These are phyloP conservation scores for Yponomeuta malinellus DNA, from an alignment of 2,888 invertebrate species.

Conservation along the genomic window DNA sequence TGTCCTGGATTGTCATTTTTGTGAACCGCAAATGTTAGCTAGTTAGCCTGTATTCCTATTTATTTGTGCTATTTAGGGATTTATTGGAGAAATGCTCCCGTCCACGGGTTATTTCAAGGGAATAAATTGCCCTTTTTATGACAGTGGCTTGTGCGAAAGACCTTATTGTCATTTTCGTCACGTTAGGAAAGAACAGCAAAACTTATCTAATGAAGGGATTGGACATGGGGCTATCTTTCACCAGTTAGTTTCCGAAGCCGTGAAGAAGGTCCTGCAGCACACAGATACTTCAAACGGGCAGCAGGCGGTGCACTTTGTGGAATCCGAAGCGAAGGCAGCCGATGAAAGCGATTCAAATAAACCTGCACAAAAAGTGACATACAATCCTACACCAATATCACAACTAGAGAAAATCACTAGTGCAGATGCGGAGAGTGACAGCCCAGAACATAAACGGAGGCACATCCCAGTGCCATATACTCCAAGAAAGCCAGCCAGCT, in stretches of 20 bases:
- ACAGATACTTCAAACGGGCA: conserved; percentile 45
- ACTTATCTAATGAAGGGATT: conserved; percentile 51
- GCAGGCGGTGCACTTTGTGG: conserved; percentile 26
- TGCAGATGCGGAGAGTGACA: conserved; percentile 42
- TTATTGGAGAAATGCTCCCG: conserved; percentile 82
- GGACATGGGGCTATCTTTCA: conserved; percentile 72
- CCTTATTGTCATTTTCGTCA: conserved; percentile 96
- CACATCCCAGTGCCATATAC: conserved; percentile 73
- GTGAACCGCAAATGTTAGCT: conserved; percentile 16
- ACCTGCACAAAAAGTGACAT: conserved; percentile 64
- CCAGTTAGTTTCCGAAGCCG: conserved; percentile 77
- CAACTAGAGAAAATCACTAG: conserved; percentile 71
- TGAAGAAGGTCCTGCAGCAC: conserved; percentile 76
- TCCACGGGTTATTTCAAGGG: conserved; percentile 92
- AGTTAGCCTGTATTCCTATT: conserved; percentile 8
- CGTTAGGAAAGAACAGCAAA: conserved; percentile 80
- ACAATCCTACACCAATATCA: conserved; percentile 80
- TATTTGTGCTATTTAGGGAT: conserved; percentile 5
- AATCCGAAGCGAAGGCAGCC: background rate
- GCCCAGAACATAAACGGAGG: conserved; percentile 49
- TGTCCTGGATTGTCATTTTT: conserved; percentile 2
- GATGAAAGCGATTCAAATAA: conserved; percentile 30
- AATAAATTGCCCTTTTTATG: conserved; percentile 90
- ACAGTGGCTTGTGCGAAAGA: conserved; percentile 86
- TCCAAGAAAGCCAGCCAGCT: conserved; percentile 59